A percentile compares a stretch with the other conserved stretches of the same genome.
These are phyloP conservation scores for Zelleria hepariella DNA, from an alignment of 2,888 invertebrate species.

Conservation along the genomic window DNA sequence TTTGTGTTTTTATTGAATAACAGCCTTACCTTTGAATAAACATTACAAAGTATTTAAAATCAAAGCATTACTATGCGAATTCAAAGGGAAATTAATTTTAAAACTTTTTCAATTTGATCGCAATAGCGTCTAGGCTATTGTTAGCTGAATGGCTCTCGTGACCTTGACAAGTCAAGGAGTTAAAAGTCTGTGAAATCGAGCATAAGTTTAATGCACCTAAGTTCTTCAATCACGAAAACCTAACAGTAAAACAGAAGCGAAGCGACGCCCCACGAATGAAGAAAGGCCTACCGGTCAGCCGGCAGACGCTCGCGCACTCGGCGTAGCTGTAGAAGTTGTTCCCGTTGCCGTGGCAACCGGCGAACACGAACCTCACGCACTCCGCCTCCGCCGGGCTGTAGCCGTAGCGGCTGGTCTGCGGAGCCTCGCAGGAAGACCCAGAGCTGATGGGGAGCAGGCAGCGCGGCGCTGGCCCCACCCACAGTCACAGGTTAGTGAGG, in stretches of 20 bases:
- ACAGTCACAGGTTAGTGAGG: conserved; percentile 9
- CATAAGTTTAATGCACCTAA: too few species aligned
- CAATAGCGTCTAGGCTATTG: too few species aligned
- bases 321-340: conserved; percentile 86
- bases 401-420: conserved; percentile 76
- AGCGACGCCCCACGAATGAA: conserved; percentile 1
- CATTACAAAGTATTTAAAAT: too few species aligned
- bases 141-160: too few species aligned
- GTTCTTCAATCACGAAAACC: neutral
- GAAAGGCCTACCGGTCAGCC: conserved; percentile 9
- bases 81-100: too few species aligned
- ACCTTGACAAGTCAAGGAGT: too few species aligned
- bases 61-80: too few species aligned
- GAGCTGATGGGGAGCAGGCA: conserved; percentile 39
- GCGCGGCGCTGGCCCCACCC: conserved; percentile 36
- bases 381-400: conserved; percentile 77
- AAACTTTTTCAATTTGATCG: too few species aligned
- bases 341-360: conserved; percentile 89
- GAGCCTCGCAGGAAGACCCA: conserved; percentile 25
- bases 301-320: conserved; percentile 70
- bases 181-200: too few species aligned
- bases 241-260: neutral
- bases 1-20: too few species aligned
- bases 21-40: too few species aligned
- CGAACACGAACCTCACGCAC: conserved; percentile 86